These are phyloP conservation scores for Isurus oxyrinchus DNA, from an alignment of 2,113 vertebrate genomes.

Conservation along the genomic window DNA sequence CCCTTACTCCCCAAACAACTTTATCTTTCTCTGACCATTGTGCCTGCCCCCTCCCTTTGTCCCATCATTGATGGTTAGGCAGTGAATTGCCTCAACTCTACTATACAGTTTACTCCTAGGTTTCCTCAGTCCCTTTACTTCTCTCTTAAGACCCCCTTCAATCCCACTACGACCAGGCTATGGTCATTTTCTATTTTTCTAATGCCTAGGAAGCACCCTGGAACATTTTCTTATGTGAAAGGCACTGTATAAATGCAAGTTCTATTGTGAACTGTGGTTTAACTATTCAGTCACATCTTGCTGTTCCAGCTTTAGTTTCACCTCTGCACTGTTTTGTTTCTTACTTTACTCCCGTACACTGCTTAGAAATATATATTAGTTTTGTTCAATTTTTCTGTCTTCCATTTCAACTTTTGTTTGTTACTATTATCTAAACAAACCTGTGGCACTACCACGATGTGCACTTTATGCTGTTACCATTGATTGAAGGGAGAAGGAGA, in stretches of 20 bases:
- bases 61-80: neutral
- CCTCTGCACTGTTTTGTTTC: neutral
- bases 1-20: neutral
- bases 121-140: neutral
- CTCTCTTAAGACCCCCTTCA: neutral
- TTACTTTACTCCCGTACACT: neutral
- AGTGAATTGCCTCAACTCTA: neutral
- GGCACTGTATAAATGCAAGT: neutral
- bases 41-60: neutral
- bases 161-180: neutral
- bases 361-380: neutral
- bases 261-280: neutral
- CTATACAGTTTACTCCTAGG: too few relatives aligned
- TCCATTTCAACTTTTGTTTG: neutral
- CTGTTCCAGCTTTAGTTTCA: too few relatives aligned
- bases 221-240: neutral
- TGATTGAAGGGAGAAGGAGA: neutral
- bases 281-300: neutral
- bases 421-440: neutral
- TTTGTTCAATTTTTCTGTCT: neutral
- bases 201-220: neutral
- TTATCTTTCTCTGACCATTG: neutral
- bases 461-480: neutral
- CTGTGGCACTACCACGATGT: neutral
- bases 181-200: neutral